Evolutionary conservation across 2,888 invertebrate genomes (phyloP), one percentile per base, ranked within the genome.

Genomic region (Drosophila parthenogenetica): DNA sequence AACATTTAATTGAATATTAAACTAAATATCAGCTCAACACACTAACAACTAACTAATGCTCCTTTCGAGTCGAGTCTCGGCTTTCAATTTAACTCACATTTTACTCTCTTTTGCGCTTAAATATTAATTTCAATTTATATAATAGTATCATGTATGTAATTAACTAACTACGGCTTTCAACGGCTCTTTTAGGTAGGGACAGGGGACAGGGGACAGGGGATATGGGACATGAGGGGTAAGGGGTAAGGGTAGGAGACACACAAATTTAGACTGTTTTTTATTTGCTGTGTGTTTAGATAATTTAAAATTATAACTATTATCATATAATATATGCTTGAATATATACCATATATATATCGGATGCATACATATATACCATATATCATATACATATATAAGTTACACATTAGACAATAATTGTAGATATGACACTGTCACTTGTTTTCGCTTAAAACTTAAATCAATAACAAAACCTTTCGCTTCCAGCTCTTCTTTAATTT

Each of bases 351-450:
- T 51, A 50, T 19, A 5, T 50, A 39, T 48, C 46, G 7, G 8
- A 32, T 10, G 32, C 32, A 42, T 25, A 39, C 22, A 22, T 64
- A 35, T 42, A 14, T 60, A 64, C 25, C 58, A 46, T 48, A 43
- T 68, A 39, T 63, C 60, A 63, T 68, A 64, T 63, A 67, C 66
- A 64, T 63, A 50, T 72, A 58, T 73, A 70, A 54, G 43, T 73
- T 77, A 73, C 45, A 69, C 60, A 70, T 73, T 66, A 82, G 69
- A 88, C 77, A 86, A 86, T 87, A 73, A 89, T 74, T 87, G 89
- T 88, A 89, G 85, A 87, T 89, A 89, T 89, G 89, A 89, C 89
- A 87, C 89, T 88, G 87, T 88, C 90, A 87, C 77, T 81, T 74
- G 75, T 77, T 79, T 72, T 72, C 69, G 43, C 70, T 74, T 80